phyloP scores from a whole-genome alignment of 2,888 invertebrate genomes.

The Philonicus albiceps region DNA sequence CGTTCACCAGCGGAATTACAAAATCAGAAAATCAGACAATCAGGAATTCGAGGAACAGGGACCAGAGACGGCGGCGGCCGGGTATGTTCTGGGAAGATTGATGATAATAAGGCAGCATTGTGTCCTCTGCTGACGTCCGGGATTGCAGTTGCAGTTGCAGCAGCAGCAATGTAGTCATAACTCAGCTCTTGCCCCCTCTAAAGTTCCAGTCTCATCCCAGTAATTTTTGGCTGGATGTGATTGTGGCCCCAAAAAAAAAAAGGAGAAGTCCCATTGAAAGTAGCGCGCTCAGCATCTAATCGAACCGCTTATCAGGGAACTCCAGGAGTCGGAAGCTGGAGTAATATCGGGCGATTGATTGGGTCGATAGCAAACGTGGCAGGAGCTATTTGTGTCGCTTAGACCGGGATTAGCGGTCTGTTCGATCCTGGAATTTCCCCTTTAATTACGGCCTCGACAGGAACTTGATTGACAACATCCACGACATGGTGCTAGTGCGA shows the following conservation, averaged over 20 bases:
- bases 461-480: conserved; percentile 20
- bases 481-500: background rate
- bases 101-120: background rate
- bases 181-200: background rate
- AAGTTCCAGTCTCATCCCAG: background rate
- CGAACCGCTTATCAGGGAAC: background rate
- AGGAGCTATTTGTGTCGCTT: conserved; percentile 7
- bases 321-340: background rate
- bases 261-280: background rate
- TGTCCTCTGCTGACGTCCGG: background rate
- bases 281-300: background rate
- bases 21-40: background rate
- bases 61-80: background rate
- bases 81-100: background rate
- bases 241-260: background rate
- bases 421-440: background rate
- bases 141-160: background rate
- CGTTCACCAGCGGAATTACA: background rate
- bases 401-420: background rate
- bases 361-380: background rate
- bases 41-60: background rate
- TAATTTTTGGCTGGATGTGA: background rate
- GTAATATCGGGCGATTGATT: conserved; percentile 21
- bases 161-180: background rate
- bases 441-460: background rate